Evolutionary conservation across 2,797 vertebrate genomes (phyloP).

Genomic region (Bradypus variegatus): DNA sequence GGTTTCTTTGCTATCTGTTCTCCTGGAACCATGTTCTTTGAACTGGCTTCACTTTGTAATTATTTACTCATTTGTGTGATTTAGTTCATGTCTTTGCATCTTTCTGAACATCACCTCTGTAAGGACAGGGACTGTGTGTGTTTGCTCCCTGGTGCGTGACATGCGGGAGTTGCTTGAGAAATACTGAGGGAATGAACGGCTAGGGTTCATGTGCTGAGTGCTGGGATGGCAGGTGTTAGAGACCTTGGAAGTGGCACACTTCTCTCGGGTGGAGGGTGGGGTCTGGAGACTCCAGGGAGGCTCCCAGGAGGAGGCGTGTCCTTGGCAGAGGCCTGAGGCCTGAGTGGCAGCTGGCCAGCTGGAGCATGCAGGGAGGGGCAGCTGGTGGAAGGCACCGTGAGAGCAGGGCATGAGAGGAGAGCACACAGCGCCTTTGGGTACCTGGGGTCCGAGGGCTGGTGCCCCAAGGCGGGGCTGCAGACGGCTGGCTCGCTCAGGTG

Average conservation of each 20-base stretch:
- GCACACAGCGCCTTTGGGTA: accelerated
- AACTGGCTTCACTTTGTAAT: neutral
- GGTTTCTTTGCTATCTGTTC: neutral
- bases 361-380: neutral
- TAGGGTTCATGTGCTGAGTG: neutral
- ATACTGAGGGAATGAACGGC: neutral
- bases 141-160: neutral
- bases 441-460: neutral
- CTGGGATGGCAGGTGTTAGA: neutral
- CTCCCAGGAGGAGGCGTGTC: neutral
- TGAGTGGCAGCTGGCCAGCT: neutral
- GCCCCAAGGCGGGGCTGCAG: neutral
- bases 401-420: neutral
- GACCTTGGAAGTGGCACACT: neutral
- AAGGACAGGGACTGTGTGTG: neutral
- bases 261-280: neutral
- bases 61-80: neutral
- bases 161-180: accelerated
- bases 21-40: neutral
- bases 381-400: neutral
- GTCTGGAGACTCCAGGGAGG: neutral
- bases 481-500: neutral
- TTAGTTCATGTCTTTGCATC: neutral
- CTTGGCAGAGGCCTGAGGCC: neutral
- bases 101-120: neutral